Conservation (phyloP, 2,888 invertebrate genomes). For the Cheilosia soror region DNA sequence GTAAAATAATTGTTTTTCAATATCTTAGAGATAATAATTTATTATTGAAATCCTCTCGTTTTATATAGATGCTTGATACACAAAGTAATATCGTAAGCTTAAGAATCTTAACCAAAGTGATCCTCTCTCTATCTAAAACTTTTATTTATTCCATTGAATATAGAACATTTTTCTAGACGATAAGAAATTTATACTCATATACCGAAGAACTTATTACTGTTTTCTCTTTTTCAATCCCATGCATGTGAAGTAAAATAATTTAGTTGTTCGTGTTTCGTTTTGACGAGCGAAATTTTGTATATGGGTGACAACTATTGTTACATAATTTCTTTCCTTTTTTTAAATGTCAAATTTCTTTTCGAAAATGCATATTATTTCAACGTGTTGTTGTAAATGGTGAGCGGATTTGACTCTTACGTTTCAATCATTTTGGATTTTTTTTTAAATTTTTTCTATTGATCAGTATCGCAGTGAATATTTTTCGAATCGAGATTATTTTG, state of each 20-base stretch:
- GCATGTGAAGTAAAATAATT: conserved; percentile 19
- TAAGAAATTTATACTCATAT: background rate
- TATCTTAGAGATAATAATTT: conserved; percentile 2
- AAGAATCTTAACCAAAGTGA: background rate
- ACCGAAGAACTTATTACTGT: background rate
- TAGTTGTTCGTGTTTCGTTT: background rate
- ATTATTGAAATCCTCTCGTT: background rate
- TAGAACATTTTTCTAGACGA: background rate
- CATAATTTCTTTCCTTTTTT: background rate
- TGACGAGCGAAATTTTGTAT: background rate
- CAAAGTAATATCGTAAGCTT: conserved; percentile 16
- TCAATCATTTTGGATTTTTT: too few species aligned
- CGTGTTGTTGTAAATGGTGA: too few species aligned
- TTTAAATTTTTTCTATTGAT: too few species aligned
- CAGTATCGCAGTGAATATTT: too few species aligned
- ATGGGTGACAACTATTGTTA: background rate
- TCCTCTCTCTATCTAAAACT: background rate
- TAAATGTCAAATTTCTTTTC: too few species aligned
- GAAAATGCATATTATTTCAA: too few species aligned
- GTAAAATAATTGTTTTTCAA: conserved; percentile 1
- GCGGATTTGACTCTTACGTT: too few species aligned
- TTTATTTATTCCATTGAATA: background rate
- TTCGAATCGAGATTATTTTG: too few species aligned
- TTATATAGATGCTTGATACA: conserved; percentile 38
- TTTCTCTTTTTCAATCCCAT: background rate